These are phyloP conservation scores for Anas platyrhynchos DNA, from an alignment of 2,113 vertebrate species.

Conservation along the genomic window DNA sequence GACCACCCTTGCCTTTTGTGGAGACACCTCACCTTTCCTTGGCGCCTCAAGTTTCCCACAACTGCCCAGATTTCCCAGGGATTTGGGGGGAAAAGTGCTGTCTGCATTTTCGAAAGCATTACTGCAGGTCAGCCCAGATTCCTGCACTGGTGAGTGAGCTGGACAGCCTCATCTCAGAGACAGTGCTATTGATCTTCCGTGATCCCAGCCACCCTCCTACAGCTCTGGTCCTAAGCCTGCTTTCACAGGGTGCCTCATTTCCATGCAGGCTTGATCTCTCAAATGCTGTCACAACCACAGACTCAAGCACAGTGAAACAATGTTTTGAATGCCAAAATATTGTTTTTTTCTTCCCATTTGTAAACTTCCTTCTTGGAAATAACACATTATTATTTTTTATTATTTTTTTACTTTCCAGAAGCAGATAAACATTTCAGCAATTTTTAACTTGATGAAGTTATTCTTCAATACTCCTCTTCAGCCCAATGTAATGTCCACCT, in stretches of 20 bases:
- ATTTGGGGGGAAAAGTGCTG: neutral
- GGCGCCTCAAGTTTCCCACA: fast-evolving
- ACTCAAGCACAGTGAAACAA: neutral
- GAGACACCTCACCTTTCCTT: neutral
- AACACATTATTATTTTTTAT: neutral
- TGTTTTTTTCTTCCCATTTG: neutral
- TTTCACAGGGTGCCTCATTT: neutral
- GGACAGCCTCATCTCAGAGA: neutral
- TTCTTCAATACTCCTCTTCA: neutral
- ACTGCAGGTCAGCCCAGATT: fast-evolving
- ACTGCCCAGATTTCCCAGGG: neutral
- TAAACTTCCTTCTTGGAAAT: neutral
- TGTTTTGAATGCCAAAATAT: neutral
- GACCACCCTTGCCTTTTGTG: fast-evolving
- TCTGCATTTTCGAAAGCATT: neutral
- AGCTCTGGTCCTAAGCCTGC: neutral
- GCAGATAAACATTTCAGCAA: neutral
- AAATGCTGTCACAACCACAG: neutral
- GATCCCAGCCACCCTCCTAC: neutral
- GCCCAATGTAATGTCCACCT: fast-evolving
- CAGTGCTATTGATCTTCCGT: neutral
- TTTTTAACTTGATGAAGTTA: neutral
- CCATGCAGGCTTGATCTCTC: neutral
- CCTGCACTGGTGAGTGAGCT: neutral
- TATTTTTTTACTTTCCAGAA: neutral